Evolutionary conservation across 2,113 vertebrate genomes (phyloP), one percentile per base, ranked within the genome.

Genomic region (Prunella fulvescens): DNA sequence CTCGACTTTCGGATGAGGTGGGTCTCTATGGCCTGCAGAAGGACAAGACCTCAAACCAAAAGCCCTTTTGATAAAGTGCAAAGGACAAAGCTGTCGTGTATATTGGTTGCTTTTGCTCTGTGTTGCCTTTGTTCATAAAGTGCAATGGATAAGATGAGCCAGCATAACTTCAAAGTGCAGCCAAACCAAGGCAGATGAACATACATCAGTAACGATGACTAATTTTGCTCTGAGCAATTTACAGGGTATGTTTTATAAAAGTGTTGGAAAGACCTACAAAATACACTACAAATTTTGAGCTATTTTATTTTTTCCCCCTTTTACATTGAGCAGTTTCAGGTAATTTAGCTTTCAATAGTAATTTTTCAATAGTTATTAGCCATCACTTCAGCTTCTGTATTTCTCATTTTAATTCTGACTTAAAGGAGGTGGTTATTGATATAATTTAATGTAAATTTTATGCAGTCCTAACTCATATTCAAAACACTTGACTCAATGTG

Each of bases 1-100:
- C 98, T 98, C 1, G 99, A 99, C 96, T 98, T 99, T 48, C 99
- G 98, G 90, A 99, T 99, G 96, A 99, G 98, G 96, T 98, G 99
- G 44, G 98, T 99, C 96, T 99, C 99, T 40, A 99, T 99, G 20
- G 99, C 99, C 99, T 99, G 96, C 33, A 73, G 85, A 93, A 80
- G 62, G 6, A 71, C 7, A 35, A 2, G 12, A 23, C 61, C 82
- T 87, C 57, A 92, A 74, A 64, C 13, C 61, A 88, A 45, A 51
- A 40, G 29, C 18, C 40, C 29, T 7, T 19, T 70, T 25, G 58
- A 31, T 13, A 24, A 71, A 47, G 22, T 1, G 14, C 15, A 33
- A 39, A 73, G 35, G 54, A 71, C 54, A 78, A 47, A 72, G 48
- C 9, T 73, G 12, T 18, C 50, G 12, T 24, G 5, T 23, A 2